A percentile compares a stretch with the other conserved stretches of the same genome.
phyloP scores from a whole-genome alignment of 1,140 invertebrate genomes.

The Drosophila insularis region DNA sequence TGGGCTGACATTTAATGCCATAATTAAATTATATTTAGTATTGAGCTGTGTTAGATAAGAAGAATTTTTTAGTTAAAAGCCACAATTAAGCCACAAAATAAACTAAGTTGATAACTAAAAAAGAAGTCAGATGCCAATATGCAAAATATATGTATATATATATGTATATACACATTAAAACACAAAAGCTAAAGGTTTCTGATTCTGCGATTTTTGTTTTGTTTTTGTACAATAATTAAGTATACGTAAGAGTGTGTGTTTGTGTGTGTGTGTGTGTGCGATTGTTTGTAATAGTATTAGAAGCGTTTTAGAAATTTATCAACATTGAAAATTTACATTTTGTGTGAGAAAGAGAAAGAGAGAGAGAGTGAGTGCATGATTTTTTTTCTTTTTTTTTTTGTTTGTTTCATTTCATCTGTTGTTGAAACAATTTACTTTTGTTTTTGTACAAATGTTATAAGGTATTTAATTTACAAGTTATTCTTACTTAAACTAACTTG shows the following conservation, averaged over 20 bases:
- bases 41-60: slow-evolving; percentile 1
- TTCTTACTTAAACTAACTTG: not conserved
- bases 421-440: not conserved
- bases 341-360: not conserved
- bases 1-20: not conserved
- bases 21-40: not conserved
- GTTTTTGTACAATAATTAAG: too few species aligned
- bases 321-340: slow-evolving; percentile 2
- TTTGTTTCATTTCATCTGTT: not conserved
- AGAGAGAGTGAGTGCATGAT: not conserved
- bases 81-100: slow-evolving; percentile 44
- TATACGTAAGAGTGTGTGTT: too few species aligned
- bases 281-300: not conserved
- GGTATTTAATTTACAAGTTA: not conserved
- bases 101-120: slow-evolving; percentile 14
- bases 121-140: slow-evolving; percentile 52
- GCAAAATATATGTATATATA: slow-evolving; percentile 50
- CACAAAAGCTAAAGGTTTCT: not conserved
- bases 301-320: not conserved
- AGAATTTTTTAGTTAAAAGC: slow-evolving; percentile 27
- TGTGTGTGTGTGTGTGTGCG: not conserved
- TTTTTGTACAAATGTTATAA: not conserved
- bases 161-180: not conserved
- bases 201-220: not conserved
- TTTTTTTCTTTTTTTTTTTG: not conserved